These are phyloP conservation scores for Drosophila albomicans DNA, from an alignment of 1,140 invertebrate species.

Conservation along the genomic window DNA sequence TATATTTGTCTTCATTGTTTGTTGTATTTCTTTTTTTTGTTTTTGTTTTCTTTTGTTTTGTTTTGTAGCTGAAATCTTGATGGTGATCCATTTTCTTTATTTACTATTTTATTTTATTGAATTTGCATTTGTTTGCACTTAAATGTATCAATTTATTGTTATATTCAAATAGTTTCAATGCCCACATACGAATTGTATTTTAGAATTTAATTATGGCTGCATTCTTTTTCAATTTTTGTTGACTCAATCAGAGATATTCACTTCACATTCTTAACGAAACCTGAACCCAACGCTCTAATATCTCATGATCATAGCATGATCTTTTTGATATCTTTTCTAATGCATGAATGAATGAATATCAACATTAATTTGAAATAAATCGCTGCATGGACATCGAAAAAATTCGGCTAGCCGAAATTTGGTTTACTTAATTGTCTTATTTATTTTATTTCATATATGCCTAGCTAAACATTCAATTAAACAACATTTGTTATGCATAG, in stretches of 20 bases:
- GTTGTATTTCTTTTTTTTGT: neutral
- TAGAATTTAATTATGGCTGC: no score
- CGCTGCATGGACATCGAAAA: slow-evolving; percentile 9
- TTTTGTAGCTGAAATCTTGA: slow-evolving; percentile 10
- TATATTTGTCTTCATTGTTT: neutral
- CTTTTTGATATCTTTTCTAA: no score
- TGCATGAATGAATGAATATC: no score
- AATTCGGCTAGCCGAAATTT: neutral
- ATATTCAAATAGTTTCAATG: slow-evolving; percentile 9
- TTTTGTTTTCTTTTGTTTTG: neutral
- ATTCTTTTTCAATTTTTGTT: no score
- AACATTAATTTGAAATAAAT: no score
- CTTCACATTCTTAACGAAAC: neutral
- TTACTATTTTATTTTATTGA: slow-evolving; percentile 23
- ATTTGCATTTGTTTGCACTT: slow-evolving; percentile 23
- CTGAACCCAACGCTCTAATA: neutral
- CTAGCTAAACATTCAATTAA: slow-evolving; percentile 66
- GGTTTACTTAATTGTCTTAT: neutral
- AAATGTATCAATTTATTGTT: slow-evolving; percentile 10
- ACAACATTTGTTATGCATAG: slow-evolving; percentile 30
- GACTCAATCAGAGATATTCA: neutral
- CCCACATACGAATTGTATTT: neutral
- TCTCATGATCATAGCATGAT: no score
- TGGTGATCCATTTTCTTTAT: slow-evolving; percentile 5
- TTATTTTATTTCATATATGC: slow-evolving; percentile 55